Evolutionary conservation across 2,888 invertebrate genomes (phyloP), one percentile per base, ranked within the genome.

Genomic region (Emesis furor): DNA sequence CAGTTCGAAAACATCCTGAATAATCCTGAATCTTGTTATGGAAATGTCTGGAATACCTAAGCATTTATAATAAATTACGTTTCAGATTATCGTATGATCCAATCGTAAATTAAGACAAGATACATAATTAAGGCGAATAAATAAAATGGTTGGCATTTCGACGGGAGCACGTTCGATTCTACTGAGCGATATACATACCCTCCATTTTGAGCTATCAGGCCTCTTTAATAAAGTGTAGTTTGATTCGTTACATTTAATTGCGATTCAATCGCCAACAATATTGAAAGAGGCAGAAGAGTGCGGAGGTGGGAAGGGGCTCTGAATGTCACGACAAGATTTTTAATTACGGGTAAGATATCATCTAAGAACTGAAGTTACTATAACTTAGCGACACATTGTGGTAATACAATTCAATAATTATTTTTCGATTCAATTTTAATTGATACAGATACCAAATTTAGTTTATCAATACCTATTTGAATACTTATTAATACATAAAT

Each of bases 91-190:
- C 96, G 94, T 96, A 96, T 96, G 96, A 96, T 96, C 95, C 96
- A 96, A 96, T 96, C 96, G 96, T 96, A 96, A 96, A 96, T 96
- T 96, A 96, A 96, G 96, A 96, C 96, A 96, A 96, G 96, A 96
- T 96, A 96, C 96, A 96, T 96, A 96, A 96, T 96, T 96, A 96
- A 96, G 96, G 96, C 92, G 95, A 96, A 96, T 96, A 96, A 96
- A 96, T 96, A 96, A 96, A 96, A 96, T 96, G 96, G 96, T 95
- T 96, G 96, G 96, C 96, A 96, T 96, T 96, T 96, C 95, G 94
- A 96, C 95, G 95, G 96, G 95, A 96, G 95, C 96, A 96, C 96
- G 96, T 96, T 96, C 95, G 95, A 95, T 96, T 95, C 95, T 92
- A 92, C 92, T 89, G 91, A 81, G 90, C 92, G 94, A 94, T 95